Base-by-base conservation (phyloP, 2,113 vertebrate species). In the Circaetus gallicus region DNA sequence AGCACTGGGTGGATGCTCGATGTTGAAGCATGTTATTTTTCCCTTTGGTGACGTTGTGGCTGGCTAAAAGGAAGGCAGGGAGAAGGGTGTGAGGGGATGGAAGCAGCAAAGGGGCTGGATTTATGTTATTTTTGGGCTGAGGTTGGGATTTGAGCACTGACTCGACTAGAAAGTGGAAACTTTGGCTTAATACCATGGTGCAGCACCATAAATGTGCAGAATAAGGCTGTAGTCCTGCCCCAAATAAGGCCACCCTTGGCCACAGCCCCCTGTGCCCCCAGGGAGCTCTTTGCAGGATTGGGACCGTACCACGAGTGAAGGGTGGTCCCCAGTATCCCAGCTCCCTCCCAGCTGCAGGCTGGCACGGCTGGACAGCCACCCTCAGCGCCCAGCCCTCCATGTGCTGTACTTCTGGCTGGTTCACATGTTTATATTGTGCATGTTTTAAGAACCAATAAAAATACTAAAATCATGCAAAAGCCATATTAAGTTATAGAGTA, bases 401-500 rank as follows among this genome's bases (percentile, higher is more conserved):
- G 71, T 28, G 76, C 82, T 90, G 42, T n/a, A 9, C 55, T 93
- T 36, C 84, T 95, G 94, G 91, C 94, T 36, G 84, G 14, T 50
- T 40, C 82, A 42, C 1, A 0, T 95, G 82, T 96, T 97, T 94
- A 83, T 59, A 16, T 21, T 88, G 86, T 67, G 71, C 53, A 2
- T 82, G 82, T 50, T 95, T 93, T 93, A 55, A 76, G 83, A 78
- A 91, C 94, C 80, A 94, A 49, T 85, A 89, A 89, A 96, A 97
- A 84, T 5, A 88, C 65, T 59, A 56, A 90, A 87, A 86, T 87
- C 67, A 85, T 59, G 79, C 86, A 91, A 92, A 92, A 87, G 81
- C 93, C 88, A 93, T 91, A 96, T 93, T 86, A 89, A 95, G 96
- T 96, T 97, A 89, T 90, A 83, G 52, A 82, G 25, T 58, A 80